Conservation (phyloP, 2,797 vertebrate species). For the Heteromormyrus szaboi region DNA sequence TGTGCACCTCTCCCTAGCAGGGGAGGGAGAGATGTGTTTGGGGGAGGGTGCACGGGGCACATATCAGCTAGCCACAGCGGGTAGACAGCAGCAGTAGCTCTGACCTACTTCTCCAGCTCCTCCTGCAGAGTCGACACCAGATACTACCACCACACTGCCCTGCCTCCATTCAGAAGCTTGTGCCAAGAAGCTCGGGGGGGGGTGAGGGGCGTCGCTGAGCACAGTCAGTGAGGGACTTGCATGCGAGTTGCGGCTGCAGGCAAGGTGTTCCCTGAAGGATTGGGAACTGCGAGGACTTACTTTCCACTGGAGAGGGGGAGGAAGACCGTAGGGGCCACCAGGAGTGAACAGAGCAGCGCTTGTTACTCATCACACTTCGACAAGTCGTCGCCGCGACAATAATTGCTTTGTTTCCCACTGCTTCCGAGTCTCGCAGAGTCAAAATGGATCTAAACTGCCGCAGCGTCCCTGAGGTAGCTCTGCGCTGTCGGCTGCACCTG, state of each 20-base stretch:
- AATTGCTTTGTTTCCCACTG: background rate
- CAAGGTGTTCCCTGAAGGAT: background rate
- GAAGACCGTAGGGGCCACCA: background rate
- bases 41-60: background rate
- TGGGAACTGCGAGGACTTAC: background rate
- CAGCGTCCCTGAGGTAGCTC: background rate
- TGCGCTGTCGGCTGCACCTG: background rate
- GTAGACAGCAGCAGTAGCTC: background rate
- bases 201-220: background rate
- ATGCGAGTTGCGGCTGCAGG: background rate
- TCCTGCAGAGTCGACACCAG: background rate
- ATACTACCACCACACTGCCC: background rate
- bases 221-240: background rate
- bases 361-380: background rate
- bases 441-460: background rate
- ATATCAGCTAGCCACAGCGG: background rate
- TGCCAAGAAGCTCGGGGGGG: background rate
- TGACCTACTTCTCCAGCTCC: constrained; percentile 18
- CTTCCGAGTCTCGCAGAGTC: background rate
- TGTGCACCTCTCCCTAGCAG: background rate
- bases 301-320: background rate
- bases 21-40: background rate
- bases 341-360: background rate
- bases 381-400: background rate
- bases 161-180: background rate